Evolutionary conservation across 2,797 vertebrate species (phyloP), one percentile per base, ranked within the genome.

Genomic region (Avahi laniger): DNA sequence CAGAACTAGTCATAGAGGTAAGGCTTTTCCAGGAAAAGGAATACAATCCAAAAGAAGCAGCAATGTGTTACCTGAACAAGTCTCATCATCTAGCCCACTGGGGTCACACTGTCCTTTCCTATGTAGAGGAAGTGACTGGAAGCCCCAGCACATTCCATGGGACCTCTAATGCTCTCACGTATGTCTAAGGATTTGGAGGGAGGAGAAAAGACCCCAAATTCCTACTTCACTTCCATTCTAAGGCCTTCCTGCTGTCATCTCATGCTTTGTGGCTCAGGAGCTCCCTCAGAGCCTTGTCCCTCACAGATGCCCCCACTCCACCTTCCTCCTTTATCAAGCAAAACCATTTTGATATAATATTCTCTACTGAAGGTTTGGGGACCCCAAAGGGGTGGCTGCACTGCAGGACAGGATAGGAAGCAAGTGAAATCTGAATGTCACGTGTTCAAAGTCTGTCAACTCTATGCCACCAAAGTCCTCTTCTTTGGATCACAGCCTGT

Each of bases 161-260:
- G 38, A 22, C 4, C 6, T 3, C 17, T 14, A 22, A 11, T n/a
- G 41, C 46, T 41, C 35, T 43, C 3, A 5, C 1, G 1, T 22
- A 10, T 28, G 20, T 43, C n/a, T 14, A 0, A 8, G 17, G n/a
- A 41, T 30, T 70, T 38, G n/a, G 14, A 48, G 14, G 11, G 7
- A 70, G 20, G 35, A 14, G 1, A 9, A 72, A 59, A 43, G 24
- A 11, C 4, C 18, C 33, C 48, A 43, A 1, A 69, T 59, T 28
- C 5, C 43, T n/a, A 10, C 38, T 46, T 61, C 9, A 46, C 15
- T 61, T 38, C 41, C 22, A 46, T 38, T 41, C 38, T 41, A 35
- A 24, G 26, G 26, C 22, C 35, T n/a, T 38, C 48, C 24, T 33
- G 8, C 38, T 13, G 4, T 50, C 35, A 8, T 50, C 54, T 80